These are phyloP conservation scores for Ennomos quercinarius DNA, from an alignment of 2,888 invertebrate species.

Conservation along the genomic window DNA sequence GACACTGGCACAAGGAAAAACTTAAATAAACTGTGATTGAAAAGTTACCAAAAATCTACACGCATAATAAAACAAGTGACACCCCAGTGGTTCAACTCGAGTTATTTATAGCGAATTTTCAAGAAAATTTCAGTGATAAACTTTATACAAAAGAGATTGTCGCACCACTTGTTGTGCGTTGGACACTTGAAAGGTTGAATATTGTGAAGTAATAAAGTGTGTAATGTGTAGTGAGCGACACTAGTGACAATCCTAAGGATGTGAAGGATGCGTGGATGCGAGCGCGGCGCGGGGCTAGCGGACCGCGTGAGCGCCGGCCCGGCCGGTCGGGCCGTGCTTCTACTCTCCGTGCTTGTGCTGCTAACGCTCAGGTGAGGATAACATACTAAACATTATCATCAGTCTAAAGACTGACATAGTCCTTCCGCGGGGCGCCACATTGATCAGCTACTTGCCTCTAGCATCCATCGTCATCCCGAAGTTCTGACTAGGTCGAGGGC, in stretches of 20 bases:
- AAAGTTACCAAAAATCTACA: too few relatives aligned
- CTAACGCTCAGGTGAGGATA: conserved; percentile 61
- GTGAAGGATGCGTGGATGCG: conserved; percentile 78
- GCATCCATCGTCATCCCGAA: too few relatives aligned
- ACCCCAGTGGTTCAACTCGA: conserved; percentile 2
- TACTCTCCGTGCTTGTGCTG: conserved; percentile 53
- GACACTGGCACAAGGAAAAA: background rate
- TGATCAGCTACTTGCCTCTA: too few relatives aligned
- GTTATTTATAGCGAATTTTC: too few relatives aligned
- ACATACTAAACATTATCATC: too few relatives aligned
- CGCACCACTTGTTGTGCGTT: too few relatives aligned
- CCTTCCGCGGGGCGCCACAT: too few relatives aligned
- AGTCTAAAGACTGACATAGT: too few relatives aligned
- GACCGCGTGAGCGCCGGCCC: conserved; percentile 25
- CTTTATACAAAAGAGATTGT: too few relatives aligned
- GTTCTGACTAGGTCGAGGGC: too few relatives aligned
- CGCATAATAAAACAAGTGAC: background rate
- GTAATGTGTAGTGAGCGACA: conserved; percentile 1
- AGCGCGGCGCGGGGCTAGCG: conserved; percentile 65
- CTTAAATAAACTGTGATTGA: background rate
- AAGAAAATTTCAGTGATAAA: too few relatives aligned
- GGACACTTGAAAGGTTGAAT: too few relatives aligned
- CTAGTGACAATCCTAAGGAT: conserved; percentile 51
- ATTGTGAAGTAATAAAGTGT: background rate
- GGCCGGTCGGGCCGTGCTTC: conserved; percentile 26